These are phyloP conservation scores for Psephotus haematonotus DNA, from an alignment of 2,113 vertebrate genomes.

Conservation along the genomic window DNA sequence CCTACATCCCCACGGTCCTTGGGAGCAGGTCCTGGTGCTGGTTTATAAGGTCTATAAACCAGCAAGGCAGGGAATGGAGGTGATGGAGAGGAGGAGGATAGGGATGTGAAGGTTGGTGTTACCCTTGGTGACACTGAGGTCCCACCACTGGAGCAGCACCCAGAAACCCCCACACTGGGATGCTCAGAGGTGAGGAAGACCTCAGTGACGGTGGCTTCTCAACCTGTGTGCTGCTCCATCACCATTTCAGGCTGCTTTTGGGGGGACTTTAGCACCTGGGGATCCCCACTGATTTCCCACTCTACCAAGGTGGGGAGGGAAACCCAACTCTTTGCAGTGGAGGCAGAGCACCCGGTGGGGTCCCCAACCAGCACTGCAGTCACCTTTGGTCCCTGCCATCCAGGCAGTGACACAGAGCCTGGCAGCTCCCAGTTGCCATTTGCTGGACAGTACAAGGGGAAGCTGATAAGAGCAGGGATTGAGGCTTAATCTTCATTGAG, in stretches of 20 bases:
- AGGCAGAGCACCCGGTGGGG: not conserved
- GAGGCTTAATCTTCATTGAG: not conserved
- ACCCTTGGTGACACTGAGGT: not conserved
- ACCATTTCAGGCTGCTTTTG: not conserved
- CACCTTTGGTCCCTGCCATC: not conserved
- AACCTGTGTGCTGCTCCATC: not conserved
- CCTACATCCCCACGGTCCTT: rapidly evolving
- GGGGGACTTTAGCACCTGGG: rapidly evolving
- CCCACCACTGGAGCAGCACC: not conserved
- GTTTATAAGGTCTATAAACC: no score
- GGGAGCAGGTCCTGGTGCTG: rapidly evolving
- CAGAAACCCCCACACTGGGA: rapidly evolving
- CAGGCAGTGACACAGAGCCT: not conserved
- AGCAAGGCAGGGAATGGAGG: rapidly evolving
- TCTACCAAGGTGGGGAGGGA: not conserved
- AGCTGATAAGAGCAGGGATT: slow-evolving; percentile 30
- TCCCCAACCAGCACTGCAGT: rapidly evolving
- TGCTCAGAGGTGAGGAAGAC: not conserved
- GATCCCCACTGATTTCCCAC: not conserved
- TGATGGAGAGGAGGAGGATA: not conserved
- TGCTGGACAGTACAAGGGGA: not conserved
- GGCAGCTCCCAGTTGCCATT: not conserved
- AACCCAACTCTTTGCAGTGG: rapidly evolving
- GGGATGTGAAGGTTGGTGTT: not conserved
- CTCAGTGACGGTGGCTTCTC: rapidly evolving